These are phyloP conservation scores for Phocides pigmalion DNA, from an alignment of 1,140 invertebrate species.

Conservation along the genomic window DNA sequence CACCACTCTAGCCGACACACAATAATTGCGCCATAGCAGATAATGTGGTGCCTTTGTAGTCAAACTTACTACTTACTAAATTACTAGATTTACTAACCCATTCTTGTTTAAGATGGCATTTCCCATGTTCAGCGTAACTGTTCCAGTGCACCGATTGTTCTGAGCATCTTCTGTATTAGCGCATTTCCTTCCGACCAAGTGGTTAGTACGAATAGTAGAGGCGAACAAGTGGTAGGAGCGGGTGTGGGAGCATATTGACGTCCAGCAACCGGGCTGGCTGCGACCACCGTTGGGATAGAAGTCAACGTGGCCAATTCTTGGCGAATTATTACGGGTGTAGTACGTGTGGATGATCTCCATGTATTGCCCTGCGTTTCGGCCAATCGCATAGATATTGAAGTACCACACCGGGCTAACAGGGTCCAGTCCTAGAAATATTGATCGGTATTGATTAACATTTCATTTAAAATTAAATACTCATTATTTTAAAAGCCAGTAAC, in stretches of 20 bases:
- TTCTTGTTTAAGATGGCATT: slow-evolving; percentile 40
- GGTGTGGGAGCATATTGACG: slow-evolving; percentile 76
- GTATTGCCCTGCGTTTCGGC: slow-evolving; percentile 80
- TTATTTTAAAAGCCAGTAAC: not conserved
- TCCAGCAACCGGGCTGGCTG: slow-evolving; percentile 86
- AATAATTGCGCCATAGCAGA: too few relatives aligned
- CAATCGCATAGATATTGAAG: slow-evolving; percentile 41
- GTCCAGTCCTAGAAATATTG: slow-evolving; percentile 81
- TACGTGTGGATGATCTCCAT: slow-evolving; percentile 86
- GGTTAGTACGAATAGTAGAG: slow-evolving; percentile 74
- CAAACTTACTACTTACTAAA: too few relatives aligned
- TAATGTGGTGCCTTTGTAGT: too few relatives aligned
- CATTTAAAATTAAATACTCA: not conserved
- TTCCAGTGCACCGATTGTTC: slow-evolving; percentile 44
- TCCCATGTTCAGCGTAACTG: slow-evolving; percentile 49
- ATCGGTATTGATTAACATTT: not conserved
- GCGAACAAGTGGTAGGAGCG: slow-evolving; percentile 82
- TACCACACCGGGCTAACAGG: slow-evolving; percentile 85
- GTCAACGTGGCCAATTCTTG: slow-evolving; percentile 67
- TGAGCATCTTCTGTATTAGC: slow-evolving; percentile 41
- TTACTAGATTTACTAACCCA: slow-evolving; percentile 15
- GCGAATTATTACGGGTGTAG: slow-evolving; percentile 45
- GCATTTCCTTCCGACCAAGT: slow-evolving; percentile 68
- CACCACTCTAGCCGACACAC: too few relatives aligned
- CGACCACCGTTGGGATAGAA: slow-evolving; percentile 85